phyloP scores from a whole-genome alignment of 2,888 invertebrate species.

The Caenorhabditis doughertyi region DNA sequence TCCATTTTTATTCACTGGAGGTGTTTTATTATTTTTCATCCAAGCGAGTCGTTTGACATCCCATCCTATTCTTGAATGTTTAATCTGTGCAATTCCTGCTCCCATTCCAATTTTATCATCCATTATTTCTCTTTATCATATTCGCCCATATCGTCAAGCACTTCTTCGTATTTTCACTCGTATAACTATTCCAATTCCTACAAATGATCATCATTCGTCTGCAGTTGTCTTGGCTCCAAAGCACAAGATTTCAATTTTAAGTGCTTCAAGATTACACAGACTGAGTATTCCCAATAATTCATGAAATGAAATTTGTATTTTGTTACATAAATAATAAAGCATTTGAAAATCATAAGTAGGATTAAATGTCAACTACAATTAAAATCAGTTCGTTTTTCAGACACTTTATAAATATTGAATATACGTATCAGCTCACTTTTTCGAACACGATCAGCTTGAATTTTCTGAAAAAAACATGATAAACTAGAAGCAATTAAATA shows the following conservation, averaged over 20 bases:
- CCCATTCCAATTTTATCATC: slow-evolving; percentile 49
- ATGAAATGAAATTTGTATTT: slow-evolving; percentile 8
- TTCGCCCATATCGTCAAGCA: slow-evolving; percentile 53
- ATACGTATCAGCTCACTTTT: slow-evolving; percentile 48
- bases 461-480: slow-evolving; percentile 41
- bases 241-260: slow-evolving; percentile 35
- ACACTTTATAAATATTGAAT: slow-evolving; percentile 55
- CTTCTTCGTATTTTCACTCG: slow-evolving; percentile 17
- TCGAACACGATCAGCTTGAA: slow-evolving; percentile 38
- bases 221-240: slow-evolving; percentile 33
- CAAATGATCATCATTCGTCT: slow-evolving; percentile 39
- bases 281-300: slow-evolving; percentile 35
- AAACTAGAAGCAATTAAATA: too few relatives aligned
- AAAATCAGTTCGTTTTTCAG: slow-evolving; percentile 53
- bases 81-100: slow-evolving; percentile 50
- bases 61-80: slow-evolving; percentile 36
- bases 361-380: slow-evolving; percentile 39
- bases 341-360: neutral
- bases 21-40: slow-evolving; percentile 41
- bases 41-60: slow-evolving; percentile 8
- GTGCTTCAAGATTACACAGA: slow-evolving; percentile 22
- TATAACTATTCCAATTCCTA: neutral
- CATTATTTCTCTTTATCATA: slow-evolving; percentile 49
- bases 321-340: slow-evolving; percentile 4
- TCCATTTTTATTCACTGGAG: slow-evolving; percentile 36